A percentile compares a stretch with the other conserved stretches of the same genome.
These are phyloP conservation scores for Bradynema listronoti DNA, from an alignment of 1,140 invertebrate genomes.

Conservation along the genomic window DNA sequence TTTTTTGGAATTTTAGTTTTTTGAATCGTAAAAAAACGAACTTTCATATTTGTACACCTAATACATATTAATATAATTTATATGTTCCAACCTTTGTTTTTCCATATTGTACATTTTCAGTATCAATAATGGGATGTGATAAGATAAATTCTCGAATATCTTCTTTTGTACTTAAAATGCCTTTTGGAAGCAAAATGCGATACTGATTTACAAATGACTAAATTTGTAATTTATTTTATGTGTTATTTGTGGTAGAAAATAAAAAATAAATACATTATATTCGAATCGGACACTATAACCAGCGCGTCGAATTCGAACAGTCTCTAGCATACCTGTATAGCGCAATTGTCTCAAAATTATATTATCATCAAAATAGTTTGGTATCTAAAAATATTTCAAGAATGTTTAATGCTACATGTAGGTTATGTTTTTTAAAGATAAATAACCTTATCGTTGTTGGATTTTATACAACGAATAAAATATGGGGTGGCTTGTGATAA, in stretches of 20 bases:
- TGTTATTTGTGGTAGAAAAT: background rate
- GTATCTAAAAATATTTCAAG: constrained; percentile 62
- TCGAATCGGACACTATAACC: constrained; percentile 86
- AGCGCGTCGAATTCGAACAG: constrained; percentile 83
- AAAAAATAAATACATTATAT: constrained; percentile 67
- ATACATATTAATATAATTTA: background rate
- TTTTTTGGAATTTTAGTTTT: too few species aligned
- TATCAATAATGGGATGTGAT: constrained; percentile 67
- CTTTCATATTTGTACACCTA: too few species aligned
- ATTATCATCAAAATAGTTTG: constrained; percentile 85
- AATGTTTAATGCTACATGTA: background rate
- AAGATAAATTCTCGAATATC: constrained; percentile 49
- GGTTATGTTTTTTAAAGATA: constrained; percentile 8
- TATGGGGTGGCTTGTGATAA: constrained; percentile 89
- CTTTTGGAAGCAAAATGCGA: constrained; percentile 79
- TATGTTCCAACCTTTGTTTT: constrained; percentile 66
- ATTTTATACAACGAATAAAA: constrained; percentile 93
- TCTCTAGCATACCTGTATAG: constrained; percentile 94
- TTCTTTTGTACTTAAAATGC: constrained; percentile 62
- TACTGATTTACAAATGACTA: constrained; percentile 83
- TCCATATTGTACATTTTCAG: constrained; percentile 87
- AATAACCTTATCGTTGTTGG: constrained; percentile 75
- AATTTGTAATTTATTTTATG: background rate
- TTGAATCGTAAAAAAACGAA: too few species aligned
- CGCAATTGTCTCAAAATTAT: constrained; percentile 77